Conservation (phyloP, 1,140 invertebrate species). For the Thaumetopoea pityocampa region DNA sequence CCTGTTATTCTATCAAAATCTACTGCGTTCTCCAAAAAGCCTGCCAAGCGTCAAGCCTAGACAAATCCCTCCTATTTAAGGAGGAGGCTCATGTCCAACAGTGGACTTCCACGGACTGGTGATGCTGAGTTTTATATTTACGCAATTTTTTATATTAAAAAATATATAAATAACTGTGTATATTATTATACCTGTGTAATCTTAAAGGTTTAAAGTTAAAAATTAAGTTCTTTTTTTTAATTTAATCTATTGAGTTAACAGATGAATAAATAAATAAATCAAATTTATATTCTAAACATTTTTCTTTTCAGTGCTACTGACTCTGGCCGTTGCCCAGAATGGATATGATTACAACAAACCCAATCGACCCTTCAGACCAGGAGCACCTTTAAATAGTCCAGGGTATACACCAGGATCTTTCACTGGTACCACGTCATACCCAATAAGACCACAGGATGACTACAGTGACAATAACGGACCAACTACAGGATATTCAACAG, state of each 20-base stretch:
- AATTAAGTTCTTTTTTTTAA: neutral
- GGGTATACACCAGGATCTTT: slow-evolving; percentile 34
- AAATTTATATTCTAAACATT: slow-evolving; percentile 7
- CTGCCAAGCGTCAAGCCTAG: no score
- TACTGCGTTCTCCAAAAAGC: no score
- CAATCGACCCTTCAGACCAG: slow-evolving; percentile 61
- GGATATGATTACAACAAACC: slow-evolving; percentile 78
- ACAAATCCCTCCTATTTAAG: no score
- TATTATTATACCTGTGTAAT: no score
- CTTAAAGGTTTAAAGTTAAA: no score
- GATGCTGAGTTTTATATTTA: no score
- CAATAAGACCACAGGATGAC: slow-evolving; percentile 19
- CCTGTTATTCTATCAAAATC: no score
- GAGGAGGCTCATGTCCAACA: no score
- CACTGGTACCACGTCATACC: slow-evolving; percentile 23
- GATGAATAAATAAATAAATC: neutral
- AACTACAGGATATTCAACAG: slow-evolving; percentile 35
- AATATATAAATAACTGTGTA: no score
- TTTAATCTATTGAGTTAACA: neutral
- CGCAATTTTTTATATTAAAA: no score
- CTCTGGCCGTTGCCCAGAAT: slow-evolving; percentile 54
- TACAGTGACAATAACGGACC: slow-evolving; percentile 19
- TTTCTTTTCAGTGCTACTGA: slow-evolving; percentile 58
- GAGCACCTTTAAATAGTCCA: slow-evolving; percentile 33
- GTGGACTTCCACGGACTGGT: no score